These are phyloP conservation scores for Altica lythri DNA, from an alignment of 2,888 invertebrate species.

Conservation along the genomic window DNA sequence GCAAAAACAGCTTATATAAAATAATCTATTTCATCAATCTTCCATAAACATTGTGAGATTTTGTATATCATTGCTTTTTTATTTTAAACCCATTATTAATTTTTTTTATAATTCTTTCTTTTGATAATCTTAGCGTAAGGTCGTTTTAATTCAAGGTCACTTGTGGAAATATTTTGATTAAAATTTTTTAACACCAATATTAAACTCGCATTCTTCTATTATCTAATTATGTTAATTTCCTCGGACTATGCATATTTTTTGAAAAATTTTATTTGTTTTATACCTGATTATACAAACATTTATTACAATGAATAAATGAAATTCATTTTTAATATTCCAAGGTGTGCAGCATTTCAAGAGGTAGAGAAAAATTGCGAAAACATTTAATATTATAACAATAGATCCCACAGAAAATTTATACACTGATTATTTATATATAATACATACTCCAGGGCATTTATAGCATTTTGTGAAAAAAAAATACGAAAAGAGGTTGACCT, in stretches of 20 bases:
- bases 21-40: too few species aligned
- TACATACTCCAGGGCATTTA: background rate
- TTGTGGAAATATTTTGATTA: too few species aligned
- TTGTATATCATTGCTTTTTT: too few species aligned
- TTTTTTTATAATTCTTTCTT: too few species aligned
- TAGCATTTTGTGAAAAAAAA: background rate
- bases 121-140: too few species aligned
- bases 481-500: too few species aligned
- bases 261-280: background rate
- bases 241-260: constrained; percentile 1
- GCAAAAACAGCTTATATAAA: too few species aligned
- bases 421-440: background rate
- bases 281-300: constrained; percentile 4
- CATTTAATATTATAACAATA: constrained; percentile 15
- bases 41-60: too few species aligned
- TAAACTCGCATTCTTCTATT: too few species aligned
- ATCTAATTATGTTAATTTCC: background rate
- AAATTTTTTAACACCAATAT: too few species aligned
- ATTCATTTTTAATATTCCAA: constrained; percentile 15
- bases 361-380: constrained; percentile 18
- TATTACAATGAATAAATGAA: constrained; percentile 7
- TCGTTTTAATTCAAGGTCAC: too few species aligned
- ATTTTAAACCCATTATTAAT: too few species aligned
- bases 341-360: constrained; percentile 16
- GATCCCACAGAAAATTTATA: constrained; percentile 15